Evolutionary conservation across 2,113 vertebrate genomes (phyloP), one percentile per base, ranked within the genome.

Genomic region (Stercorarius parasiticus): DNA sequence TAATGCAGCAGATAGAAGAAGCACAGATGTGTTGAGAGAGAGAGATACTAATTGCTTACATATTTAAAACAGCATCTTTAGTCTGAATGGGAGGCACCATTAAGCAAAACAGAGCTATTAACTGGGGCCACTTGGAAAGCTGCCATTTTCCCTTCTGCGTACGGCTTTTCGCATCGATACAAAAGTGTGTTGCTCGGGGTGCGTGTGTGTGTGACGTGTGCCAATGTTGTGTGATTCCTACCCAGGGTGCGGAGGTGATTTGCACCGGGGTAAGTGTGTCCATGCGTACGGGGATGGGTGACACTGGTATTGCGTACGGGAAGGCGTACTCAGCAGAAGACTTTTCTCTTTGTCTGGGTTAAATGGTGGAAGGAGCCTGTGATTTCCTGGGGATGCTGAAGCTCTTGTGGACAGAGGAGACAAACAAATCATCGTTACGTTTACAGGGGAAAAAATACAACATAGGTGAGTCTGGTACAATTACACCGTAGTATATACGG

Each of bases 31-130:
- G 95, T 82, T 79, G 86, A 93, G 97, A 95, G 94, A 82, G 91
- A 88, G 92, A 96, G 96, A 96, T 95, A 96, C 96, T 97, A 96
- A 97, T 97, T 97, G 95, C 97, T 94, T 97, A 96, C 95, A 95
- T 97, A 96, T 97, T 97, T 97, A 97, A 97, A 97, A 83, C 93
- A 85, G 95, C 92, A 87, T 95, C 95, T 95, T 97, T 91, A 95
- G 88, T 45, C 90, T 96, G 90, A 97, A 97, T 96, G 95, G 95
- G 93, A 96, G 91, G 89, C 92, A 96, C 96, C 92, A 96, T 97
- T 96, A 97, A 97, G 93, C 95, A 97, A 97, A 96, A 94, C 94
- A 96, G 93, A 96, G 95, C 94, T 92, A 96, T 97, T 97, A 97
- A 94, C 95, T 87, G 95, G 86, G 96, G 93, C 95, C 95, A 95